phyloP scores from a whole-genome alignment of 2,888 invertebrate species.

The Cerceris ruficornis region DNA sequence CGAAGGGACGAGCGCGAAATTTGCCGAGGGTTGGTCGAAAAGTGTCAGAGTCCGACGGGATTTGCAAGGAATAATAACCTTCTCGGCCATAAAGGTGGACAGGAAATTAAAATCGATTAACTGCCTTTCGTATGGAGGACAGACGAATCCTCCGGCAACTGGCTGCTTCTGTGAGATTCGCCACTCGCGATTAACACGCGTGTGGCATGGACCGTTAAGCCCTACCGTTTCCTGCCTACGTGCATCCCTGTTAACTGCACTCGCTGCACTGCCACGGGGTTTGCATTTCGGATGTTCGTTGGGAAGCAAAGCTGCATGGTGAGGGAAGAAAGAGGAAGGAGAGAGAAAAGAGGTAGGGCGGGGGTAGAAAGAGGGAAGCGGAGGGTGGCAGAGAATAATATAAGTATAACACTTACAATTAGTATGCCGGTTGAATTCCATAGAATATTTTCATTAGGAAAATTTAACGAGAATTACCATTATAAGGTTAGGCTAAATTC shows the following conservation, averaged over 20 bases:
- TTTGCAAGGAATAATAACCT: constrained; percentile 53
- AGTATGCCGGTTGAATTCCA: background rate
- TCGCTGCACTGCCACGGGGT: background rate
- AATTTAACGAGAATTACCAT: no score
- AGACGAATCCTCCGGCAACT: constrained; percentile 17
- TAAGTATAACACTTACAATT: background rate
- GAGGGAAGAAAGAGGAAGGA: no score
- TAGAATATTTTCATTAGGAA: background rate
- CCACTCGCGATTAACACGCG: constrained; percentile 45
- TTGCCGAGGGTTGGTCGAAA: constrained; percentile 5
- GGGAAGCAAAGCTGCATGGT: no score
- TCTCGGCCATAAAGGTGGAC: constrained; percentile 58
- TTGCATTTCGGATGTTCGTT: background rate
- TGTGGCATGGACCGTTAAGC: constrained; percentile 29
- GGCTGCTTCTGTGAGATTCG: constrained; percentile 17
- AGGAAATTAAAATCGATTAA: constrained; percentile 78
- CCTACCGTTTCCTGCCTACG: constrained; percentile 17
- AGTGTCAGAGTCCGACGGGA: constrained; percentile 19
- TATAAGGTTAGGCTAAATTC: no score
- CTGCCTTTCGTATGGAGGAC: constrained; percentile 54
- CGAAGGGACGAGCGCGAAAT: background rate
- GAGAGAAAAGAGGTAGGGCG: no score
- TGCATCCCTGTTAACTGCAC: background rate
- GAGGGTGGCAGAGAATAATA: no score
- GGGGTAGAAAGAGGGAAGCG: no score